A percentile compares a stretch with the other conserved stretches of the same genome.
phyloP scores from a whole-genome alignment of 2,888 invertebrate species.

The Tetanocera ferruginea region DNA sequence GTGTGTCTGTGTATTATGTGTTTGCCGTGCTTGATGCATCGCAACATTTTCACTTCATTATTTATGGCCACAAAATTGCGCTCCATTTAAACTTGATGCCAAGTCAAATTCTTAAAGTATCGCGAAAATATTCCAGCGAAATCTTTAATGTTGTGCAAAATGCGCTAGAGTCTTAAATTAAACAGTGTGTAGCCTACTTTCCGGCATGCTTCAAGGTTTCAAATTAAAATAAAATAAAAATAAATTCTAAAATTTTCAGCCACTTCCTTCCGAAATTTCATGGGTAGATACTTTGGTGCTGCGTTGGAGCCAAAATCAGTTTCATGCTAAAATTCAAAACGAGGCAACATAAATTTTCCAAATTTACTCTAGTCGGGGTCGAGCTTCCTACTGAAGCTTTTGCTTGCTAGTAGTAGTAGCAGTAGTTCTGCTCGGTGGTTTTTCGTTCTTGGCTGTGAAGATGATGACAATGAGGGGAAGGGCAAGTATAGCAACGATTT shows the following conservation, averaged over 20 bases:
- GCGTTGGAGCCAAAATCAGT: background rate
- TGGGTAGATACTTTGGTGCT: background rate
- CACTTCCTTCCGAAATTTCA: no score
- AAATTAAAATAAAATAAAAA: no score
- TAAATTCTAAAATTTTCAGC: no score
- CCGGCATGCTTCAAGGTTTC: no score
- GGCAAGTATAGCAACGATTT: no score
- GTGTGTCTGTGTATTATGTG: constrained; percentile 47
- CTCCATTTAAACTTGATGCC: background rate
- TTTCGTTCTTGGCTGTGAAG: no score
- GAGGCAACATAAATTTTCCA: background rate
- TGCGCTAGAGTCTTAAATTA: no score
- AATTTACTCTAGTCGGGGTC: background rate
- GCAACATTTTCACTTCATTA: constrained; percentile 11
- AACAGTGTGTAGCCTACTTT: no score
- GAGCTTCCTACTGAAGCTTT: no score
- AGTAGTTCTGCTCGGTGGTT: background rate
- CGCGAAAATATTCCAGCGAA: background rate
- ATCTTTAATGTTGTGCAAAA: background rate
- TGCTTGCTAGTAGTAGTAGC: background rate
- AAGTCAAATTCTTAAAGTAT: background rate
- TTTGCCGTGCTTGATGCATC: constrained; percentile 22
- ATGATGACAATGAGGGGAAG: no score
- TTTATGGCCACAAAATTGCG: constrained; percentile 15
- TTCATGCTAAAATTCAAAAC: background rate